phyloP scores from a whole-genome alignment of 2,113 vertebrate species.

The Aegithalos caudatus region DNA sequence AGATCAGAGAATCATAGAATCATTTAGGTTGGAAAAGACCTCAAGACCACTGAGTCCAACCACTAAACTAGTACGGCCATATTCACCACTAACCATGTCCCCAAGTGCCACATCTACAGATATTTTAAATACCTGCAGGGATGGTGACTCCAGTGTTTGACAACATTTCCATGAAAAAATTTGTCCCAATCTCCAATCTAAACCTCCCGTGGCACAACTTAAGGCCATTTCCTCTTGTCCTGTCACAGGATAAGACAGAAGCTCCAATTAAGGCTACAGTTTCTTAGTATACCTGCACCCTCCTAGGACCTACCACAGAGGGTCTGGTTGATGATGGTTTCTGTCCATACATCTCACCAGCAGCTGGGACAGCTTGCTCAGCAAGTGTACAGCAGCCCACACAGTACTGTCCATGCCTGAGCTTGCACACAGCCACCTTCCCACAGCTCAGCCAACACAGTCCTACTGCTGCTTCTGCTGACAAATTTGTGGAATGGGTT shows the following conservation, averaged over 20 bases:
- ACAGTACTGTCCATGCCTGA: fast-evolving
- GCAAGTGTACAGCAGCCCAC: fast-evolving
- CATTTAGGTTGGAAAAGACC: background rate
- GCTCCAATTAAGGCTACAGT: background rate
- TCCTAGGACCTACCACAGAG: background rate
- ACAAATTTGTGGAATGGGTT: background rate
- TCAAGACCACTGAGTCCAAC: background rate
- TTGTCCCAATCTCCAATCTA: background rate
- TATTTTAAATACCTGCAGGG: background rate
- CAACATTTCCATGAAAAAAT: background rate
- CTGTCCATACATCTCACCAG: background rate
- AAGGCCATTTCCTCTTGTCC: background rate
- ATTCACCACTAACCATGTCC: background rate
- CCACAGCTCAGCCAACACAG: background rate
- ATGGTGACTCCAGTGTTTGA: background rate
- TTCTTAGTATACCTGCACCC: background rate
- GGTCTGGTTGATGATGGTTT: background rate
- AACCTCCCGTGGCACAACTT: background rate
- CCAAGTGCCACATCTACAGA: background rate
- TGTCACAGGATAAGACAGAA: background rate
- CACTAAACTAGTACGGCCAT: background rate
- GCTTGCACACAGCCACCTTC: fast-evolving
- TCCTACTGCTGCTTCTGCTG: background rate
- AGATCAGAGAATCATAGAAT: background rate
- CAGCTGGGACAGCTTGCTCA: background rate